A percentile compares a stretch with the other conserved stretches of the same genome.
Evolutionary conservation across 1,140 invertebrate species (phyloP).

Genomic region (Leptinotarsa lineolata): DNA sequence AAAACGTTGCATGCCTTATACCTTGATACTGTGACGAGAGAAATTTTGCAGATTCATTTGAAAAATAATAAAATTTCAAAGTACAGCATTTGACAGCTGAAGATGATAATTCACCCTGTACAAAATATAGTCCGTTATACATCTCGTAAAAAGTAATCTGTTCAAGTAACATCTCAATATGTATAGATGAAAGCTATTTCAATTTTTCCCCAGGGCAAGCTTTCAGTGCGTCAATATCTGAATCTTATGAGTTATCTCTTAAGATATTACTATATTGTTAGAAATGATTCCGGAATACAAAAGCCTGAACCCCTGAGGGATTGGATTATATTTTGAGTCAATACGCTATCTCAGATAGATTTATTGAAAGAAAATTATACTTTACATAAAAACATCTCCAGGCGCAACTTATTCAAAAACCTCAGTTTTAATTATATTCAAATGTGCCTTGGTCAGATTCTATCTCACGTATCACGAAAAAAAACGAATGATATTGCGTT

Average conservation of each 20-base stretch:
- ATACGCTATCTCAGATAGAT: slow-evolving; percentile 2
- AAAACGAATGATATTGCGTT: too few species aligned
- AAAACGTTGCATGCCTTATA: too few species aligned
- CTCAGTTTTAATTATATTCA: background rate
- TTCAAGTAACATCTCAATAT: background rate
- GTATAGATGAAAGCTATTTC: background rate
- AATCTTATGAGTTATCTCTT: background rate
- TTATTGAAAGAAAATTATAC: slow-evolving; percentile 7
- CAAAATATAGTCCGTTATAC: background rate
- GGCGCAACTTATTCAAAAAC: background rate
- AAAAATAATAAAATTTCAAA: too few species aligned
- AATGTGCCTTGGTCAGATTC: background rate
- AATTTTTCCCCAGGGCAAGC: background rate
- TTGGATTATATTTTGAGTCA: background rate
- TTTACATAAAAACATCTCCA: background rate
- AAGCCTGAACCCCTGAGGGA: background rate
- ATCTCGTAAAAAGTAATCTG: background rate
- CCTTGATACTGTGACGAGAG: too few species aligned
- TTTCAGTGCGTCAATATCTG: background rate
- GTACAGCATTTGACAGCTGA: too few species aligned
- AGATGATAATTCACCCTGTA: background rate
- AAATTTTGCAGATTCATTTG: too few species aligned
- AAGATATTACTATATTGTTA: slow-evolving; percentile 1
- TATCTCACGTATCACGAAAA: too few species aligned
- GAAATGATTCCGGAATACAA: background rate